These are phyloP conservation scores for Garrulus glandarius DNA, from an alignment of 2,797 vertebrate genomes.

Conservation along the genomic window DNA sequence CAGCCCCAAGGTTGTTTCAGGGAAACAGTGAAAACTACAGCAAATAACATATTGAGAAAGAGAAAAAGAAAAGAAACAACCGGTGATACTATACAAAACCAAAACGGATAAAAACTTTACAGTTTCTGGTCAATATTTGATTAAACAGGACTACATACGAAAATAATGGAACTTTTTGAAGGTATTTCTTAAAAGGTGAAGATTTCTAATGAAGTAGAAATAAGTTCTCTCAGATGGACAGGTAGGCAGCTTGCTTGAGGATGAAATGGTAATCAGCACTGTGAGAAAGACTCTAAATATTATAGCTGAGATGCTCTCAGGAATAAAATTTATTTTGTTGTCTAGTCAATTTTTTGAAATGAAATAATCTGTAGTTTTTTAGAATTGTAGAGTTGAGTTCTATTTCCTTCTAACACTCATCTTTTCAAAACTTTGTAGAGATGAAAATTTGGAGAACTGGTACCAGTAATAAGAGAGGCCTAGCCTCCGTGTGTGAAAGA, in stretches of 20 bases:
- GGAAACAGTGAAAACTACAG: background rate
- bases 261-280: background rate
- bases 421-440: background rate
- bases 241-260: background rate
- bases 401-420: background rate
- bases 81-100: background rate
- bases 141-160: background rate
- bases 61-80: background rate
- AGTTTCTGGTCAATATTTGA: background rate
- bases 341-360: background rate
- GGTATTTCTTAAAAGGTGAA: background rate
- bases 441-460: background rate
- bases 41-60: background rate
- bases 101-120: background rate
- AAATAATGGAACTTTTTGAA: background rate
- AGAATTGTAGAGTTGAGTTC: background rate
- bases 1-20: background rate
- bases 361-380: background rate
- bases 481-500: background rate
- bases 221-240: background rate
- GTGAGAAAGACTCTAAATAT: background rate
- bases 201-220: background rate
- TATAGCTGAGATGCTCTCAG: background rate
- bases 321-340: background rate
- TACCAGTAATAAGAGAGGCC: background rate